phyloP scores from a whole-genome alignment of 1,140 invertebrate genomes.

The Danaus melanippus region DNA sequence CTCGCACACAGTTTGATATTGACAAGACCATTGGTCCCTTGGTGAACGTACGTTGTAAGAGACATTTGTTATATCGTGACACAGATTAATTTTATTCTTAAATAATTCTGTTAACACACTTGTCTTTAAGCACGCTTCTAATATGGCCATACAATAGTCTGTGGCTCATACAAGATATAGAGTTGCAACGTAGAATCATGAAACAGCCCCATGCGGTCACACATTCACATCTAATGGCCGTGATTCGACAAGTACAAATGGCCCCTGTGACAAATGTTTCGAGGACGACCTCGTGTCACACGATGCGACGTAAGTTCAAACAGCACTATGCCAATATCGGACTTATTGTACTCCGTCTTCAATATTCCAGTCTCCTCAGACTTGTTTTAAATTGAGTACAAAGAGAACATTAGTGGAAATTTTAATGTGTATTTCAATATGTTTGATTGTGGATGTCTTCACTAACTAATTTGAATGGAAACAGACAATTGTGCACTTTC shows the following conservation, averaged over 20 bases:
- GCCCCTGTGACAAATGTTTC: constrained; percentile 64
- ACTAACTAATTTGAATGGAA: constrained; percentile 23
- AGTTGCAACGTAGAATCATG: constrained; percentile 35
- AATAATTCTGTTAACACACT: no score
- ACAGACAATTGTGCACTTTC: constrained; percentile 26
- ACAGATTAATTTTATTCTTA: constrained; percentile 18
- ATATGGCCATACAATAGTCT: constrained; percentile 26
- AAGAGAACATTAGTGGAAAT: constrained; percentile 32
- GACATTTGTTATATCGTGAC: constrained; percentile 16
- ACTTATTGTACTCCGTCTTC: constrained; percentile 42
- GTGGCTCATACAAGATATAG: constrained; percentile 27
- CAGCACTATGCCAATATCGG: constrained; percentile 47
- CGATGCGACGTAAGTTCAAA: constrained; percentile 51
- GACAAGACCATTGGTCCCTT: constrained; percentile 51
- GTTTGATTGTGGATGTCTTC: constrained; percentile 34
- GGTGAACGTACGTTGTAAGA: constrained; percentile 30
- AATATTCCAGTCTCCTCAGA: constrained; percentile 35
- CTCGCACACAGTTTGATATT: constrained; percentile 54
- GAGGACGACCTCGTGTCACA: constrained; percentile 55
- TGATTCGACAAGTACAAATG: constrained; percentile 72
- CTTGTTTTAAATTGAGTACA: constrained; percentile 26
- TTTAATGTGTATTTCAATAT: constrained; percentile 37
- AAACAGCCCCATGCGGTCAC: constrained; percentile 60
- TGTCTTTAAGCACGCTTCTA: no score
- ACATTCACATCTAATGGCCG: constrained; percentile 67